Percentiles rank a stretch among this genome's conserved stretches.
Conservation (phyloP, 1,140 invertebrate genomes). For the Coptotermes formosanus region DNA sequence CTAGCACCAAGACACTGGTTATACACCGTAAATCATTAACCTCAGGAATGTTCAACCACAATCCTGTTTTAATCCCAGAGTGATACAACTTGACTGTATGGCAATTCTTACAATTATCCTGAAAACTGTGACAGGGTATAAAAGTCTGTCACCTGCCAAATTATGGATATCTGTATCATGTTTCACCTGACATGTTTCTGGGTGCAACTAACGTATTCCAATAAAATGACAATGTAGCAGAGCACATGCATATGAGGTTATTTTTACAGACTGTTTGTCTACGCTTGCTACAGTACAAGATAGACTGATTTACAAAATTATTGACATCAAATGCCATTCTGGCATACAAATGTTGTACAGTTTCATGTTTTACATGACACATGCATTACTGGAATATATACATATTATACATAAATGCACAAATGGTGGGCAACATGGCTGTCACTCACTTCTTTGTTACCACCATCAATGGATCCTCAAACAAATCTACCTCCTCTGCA, state of each 20-base stretch:
- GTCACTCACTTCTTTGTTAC: background rate
- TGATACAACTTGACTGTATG: no score
- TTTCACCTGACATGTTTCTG: no score
- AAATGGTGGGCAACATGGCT: background rate
- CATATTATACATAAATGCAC: background rate
- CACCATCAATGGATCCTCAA: conserved; percentile 10
- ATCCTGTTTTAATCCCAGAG: no score
- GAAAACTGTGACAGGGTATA: no score
- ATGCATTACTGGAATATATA: background rate
- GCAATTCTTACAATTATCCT: no score
- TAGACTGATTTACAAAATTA: background rate
- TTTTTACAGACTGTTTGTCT: background rate
- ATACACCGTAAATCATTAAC: no score
- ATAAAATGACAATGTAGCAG: background rate
- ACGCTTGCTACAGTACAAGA: background rate
- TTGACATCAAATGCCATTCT: background rate
- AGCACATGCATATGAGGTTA: background rate
- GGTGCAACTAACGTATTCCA: background rate
- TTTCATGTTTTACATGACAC: background rate
- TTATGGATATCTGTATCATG: no score
- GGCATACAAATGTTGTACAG: background rate
- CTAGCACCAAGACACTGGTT: no score
- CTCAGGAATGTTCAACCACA: no score
- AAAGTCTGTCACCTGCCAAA: no score
- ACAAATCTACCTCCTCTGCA: background rate